phyloP scores from a whole-genome alignment of 2,888 invertebrate genomes.

The Glyphotaelius pellucidus region DNA sequence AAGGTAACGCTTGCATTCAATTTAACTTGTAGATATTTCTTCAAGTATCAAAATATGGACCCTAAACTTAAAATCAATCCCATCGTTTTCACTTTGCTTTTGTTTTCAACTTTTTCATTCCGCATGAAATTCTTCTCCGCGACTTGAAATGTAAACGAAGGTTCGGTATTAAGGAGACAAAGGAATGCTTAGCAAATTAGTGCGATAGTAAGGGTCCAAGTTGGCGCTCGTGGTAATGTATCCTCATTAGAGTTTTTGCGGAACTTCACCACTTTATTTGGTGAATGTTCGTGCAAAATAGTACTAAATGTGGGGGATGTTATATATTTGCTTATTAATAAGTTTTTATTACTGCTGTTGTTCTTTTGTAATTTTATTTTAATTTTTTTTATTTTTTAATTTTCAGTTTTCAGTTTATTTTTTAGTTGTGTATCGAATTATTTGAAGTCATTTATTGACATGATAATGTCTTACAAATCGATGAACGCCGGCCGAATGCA shows the following conservation, averaged over 20 bases:
- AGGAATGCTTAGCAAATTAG: constrained; percentile 14
- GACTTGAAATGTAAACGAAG: not conserved
- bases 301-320: too few species aligned
- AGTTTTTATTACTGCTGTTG: too few species aligned
- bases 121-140: not conserved
- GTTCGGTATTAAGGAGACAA: constrained; percentile 9
- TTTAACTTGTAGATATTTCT: not conserved
- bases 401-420: too few species aligned
- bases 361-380: too few species aligned
- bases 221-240: constrained; percentile 16
- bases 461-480: too few species aligned
- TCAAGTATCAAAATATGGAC: not conserved
- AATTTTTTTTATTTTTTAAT: too few species aligned
- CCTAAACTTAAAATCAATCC: not conserved
- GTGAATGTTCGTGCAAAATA: not conserved
- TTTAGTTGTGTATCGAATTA: too few species aligned
- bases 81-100: not conserved
- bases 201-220: not conserved
- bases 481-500: too few species aligned
- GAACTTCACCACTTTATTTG: not conserved
- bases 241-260: not conserved
- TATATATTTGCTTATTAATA: too few species aligned
- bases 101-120: not conserved
- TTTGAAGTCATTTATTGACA: too few species aligned
- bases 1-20: not conserved